Evolutionary conservation across 2,797 vertebrate genomes (phyloP), one percentile per base, ranked within the genome.

Genomic region (Syngnathus rostellatus): DNA sequence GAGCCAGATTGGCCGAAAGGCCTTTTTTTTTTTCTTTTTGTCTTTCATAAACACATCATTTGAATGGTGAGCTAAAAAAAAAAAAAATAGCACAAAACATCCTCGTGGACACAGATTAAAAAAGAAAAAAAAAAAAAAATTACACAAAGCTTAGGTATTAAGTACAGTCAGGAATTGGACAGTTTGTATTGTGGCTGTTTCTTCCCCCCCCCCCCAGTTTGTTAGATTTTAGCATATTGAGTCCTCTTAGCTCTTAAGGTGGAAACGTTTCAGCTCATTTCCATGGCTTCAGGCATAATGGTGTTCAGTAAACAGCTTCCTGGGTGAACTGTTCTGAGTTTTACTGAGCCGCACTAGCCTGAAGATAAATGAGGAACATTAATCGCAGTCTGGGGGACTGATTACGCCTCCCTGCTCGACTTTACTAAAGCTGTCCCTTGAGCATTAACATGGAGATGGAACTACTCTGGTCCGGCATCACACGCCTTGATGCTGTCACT

Each of bases 311-410:
- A 85, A 85, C 84, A 86, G 78, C 72, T 65, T 85, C 76, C 72
- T 74, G 82, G 82, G 76, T 85, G 84, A 85, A 81, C 81, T 75
- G 63, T 75, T 79, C 78, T 66, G 74, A 83, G 81, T 85, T 80
- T 74, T 77, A 73, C 76, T 72, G 81, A 81, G 76, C 74, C 70
- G 68, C 71, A 72, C 65, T 48, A 75, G 82, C 87, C 85, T 76
- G 82, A 81, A 87, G 88, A 89, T 76, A 84, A 86, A 90, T 81
- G 81, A 81, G 80, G 79, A 83, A 81, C 85, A 89, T 89, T 90
- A 90, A 90, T 89, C 87, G 87, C 87, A 79, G 81, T 78, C 87
- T 74, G 73, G 82, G 85, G 87, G 85, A 85, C 78, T 88, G 87
- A 88, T 89, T 90, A 86, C 84, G 83, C 73, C 86, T 85, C 80